Evolutionary conservation across 2,888 invertebrate species (phyloP), one percentile per base, ranked within the genome.

Genomic region (Andrena hattorfiana): DNA sequence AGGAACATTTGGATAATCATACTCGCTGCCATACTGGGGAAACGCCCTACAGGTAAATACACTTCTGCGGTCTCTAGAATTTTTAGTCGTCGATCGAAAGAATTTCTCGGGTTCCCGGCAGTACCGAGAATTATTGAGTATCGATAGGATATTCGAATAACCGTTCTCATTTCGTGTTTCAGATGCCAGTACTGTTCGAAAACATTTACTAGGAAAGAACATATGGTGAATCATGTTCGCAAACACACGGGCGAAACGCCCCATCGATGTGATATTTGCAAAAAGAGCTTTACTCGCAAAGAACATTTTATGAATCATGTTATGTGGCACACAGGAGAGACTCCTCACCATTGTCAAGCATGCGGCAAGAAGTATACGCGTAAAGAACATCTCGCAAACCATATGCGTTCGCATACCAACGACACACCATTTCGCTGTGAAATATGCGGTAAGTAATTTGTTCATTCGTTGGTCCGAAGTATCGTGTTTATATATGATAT

Each of bases 331-430:
- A 96, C 96, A 80, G 97, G 97, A 93, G 97, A 97, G 95, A 97
- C 97, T 87, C 97, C 97, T 84, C 98, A 98, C 94, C 97, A 97
- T 94, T 98, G 98, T 94, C 97, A 97, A 94, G 96, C 97, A 90
- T 97, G 97, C 94, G 97, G 97, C 89, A 98, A 98, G 95, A 97
- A 97, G 94, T 98, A 97, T 94, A 97, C 97, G 88, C 96, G 98
- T 90, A 97, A 97, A 95, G 98, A 98, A 94, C 98, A 98, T 95
- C 96, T 98, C 94, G 96, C 97, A 91, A 97, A 97, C 94, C 98
- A 98, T 94, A 97, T 97, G 96, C 95, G 97, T 90, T 97, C 97
- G 83, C 98, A 98, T 94, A 97, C 97, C 86, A 97, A 97, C 93
- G 98, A 98, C 94, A 97, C 97, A 80, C 97, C 98, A 81, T 97